Percentiles rank a stretch among this genome's conserved stretches.
These are phyloP conservation scores for Trachelus tabidus DNA, from an alignment of 2,888 invertebrate genomes.

Conservation along the genomic window DNA sequence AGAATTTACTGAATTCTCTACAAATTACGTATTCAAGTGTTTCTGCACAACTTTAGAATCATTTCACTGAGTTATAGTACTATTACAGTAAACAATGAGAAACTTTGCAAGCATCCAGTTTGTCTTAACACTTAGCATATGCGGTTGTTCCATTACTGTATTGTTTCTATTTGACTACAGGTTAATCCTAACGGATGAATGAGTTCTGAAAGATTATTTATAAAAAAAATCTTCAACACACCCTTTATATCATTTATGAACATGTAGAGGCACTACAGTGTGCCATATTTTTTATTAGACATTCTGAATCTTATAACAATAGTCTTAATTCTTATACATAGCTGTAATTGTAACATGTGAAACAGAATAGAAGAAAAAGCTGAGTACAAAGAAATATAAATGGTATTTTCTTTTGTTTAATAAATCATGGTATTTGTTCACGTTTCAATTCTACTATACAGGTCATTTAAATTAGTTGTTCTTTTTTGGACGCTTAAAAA, in stretches of 20 bases:
- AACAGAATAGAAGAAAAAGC: not conserved
- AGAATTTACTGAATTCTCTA: not conserved
- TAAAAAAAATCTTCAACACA: not conserved
- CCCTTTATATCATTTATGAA: not conserved
- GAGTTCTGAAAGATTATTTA: not conserved
- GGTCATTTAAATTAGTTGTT: not conserved
- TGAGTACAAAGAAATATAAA: constrained; percentile 8
- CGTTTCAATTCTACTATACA: no score
- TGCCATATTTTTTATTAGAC: constrained; percentile 22
- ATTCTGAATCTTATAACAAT: constrained; percentile 14
- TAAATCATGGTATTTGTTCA: no score
- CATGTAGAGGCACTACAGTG: not conserved
- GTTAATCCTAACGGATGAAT: not conserved
- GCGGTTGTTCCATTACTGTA: not conserved
- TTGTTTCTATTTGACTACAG: not conserved
- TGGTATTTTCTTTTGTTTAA: not conserved
- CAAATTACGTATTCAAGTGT: not conserved
- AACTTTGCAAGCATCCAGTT: constrained; percentile 44
- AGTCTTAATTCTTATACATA: constrained; percentile 15
- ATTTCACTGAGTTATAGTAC: constrained; percentile 6
- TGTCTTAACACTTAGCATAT: not conserved
- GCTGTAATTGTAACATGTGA: not conserved
- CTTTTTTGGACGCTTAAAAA: not conserved
- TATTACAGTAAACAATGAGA: constrained; percentile 49
- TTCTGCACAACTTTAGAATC: not conserved